Conservation (phyloP, 2,888 invertebrate species). For the Sinhomidia bicolor region DNA sequence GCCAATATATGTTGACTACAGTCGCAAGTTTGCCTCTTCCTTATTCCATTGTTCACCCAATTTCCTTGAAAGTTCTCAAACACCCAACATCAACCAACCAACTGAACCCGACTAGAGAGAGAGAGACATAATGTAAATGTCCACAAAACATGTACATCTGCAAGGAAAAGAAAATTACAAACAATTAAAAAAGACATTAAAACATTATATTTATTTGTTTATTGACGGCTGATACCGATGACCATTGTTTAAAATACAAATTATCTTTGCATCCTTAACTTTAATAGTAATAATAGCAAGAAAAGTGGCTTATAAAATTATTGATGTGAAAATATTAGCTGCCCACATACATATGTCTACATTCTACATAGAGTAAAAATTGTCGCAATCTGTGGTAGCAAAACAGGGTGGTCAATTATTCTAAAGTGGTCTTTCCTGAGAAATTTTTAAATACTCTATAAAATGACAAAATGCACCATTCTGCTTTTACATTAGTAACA, state of each 20-base stretch:
- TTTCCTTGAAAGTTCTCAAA: background rate
- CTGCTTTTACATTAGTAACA: background rate
- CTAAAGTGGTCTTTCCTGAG: background rate
- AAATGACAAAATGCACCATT: background rate
- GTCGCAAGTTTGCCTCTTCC: background rate
- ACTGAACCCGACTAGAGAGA: conserved; percentile 25
- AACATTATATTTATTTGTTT: too few relatives aligned
- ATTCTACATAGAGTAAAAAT: too few relatives aligned
- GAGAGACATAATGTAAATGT: conserved; percentile 27
- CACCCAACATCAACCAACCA: conserved; percentile 1
- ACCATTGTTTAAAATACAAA: too few relatives aligned
- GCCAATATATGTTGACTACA: background rate
- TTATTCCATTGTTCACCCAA: background rate
- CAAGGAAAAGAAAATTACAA: background rate
- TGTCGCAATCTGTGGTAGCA: too few relatives aligned
- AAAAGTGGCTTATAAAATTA: too few relatives aligned
- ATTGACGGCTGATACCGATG: too few relatives aligned
- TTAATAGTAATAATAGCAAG: too few relatives aligned
- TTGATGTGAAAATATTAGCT: too few relatives aligned
- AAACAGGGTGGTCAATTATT: background rate
- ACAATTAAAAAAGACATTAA: too few relatives aligned
- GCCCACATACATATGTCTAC: too few relatives aligned
- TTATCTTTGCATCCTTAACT: too few relatives aligned
- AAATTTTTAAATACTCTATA: background rate
- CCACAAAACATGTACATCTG: background rate